These are phyloP conservation scores for Achatina immaculata DNA, from an alignment of 1,140 invertebrate genomes.

Conservation along the genomic window DNA sequence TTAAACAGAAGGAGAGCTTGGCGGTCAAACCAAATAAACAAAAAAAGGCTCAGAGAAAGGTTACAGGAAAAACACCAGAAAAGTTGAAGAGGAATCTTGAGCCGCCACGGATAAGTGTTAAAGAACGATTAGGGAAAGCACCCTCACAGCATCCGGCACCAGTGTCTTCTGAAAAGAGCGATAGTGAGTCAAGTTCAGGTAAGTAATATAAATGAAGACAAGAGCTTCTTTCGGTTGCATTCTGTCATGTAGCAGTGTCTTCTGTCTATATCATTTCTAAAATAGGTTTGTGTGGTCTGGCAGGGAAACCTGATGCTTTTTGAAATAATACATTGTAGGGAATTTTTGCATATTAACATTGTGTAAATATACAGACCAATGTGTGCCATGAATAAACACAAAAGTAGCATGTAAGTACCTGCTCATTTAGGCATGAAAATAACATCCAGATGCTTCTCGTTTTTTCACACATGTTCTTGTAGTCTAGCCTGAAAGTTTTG, in stretches of 20 bases:
- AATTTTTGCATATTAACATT: background rate
- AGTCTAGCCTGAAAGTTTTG: too few species aligned
- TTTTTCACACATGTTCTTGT: too few species aligned
- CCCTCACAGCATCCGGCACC: background rate
- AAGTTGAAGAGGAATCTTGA: background rate
- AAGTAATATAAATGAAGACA: background rate
- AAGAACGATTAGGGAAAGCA: conserved; percentile 2
- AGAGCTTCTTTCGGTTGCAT: background rate
- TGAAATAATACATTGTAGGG: background rate
- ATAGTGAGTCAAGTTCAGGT: conserved; percentile 17
- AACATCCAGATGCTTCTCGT: too few species aligned
- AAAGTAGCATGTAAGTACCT: too few species aligned
- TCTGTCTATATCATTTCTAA: background rate
- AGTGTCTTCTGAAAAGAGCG: background rate
- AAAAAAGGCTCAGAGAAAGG: too few species aligned
- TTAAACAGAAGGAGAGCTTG: background rate
- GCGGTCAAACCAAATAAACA: background rate
- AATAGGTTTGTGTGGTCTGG: background rate
- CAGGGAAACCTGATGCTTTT: background rate
- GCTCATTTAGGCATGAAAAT: too few species aligned
- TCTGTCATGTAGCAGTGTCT: background rate
- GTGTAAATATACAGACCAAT: background rate
- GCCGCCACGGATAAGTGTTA: conserved; percentile 1
- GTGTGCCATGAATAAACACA: too few species aligned
- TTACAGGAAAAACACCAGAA: background rate